Percentiles rank a stretch among this genome's conserved stretches.
phyloP scores from a whole-genome alignment of 30 jellyfish, hydroid and myxozoan species.

The Aurelia sp. region DNA sequence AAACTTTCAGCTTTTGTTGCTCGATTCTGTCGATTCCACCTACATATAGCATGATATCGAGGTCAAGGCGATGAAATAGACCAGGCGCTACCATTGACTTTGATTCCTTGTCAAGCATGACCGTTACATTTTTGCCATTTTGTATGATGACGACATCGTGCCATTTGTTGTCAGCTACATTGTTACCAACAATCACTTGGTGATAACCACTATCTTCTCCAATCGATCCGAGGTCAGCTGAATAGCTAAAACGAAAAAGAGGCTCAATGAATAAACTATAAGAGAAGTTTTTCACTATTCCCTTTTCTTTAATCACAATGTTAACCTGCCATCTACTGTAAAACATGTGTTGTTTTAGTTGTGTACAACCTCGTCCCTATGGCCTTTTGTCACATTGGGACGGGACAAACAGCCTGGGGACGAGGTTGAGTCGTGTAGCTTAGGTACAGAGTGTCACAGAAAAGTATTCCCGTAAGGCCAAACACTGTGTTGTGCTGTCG shows the following conservation, averaged over 20 bases:
- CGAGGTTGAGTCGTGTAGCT: too few relatives aligned
- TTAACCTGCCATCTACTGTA: too few relatives aligned
- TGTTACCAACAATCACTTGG: slow-evolving; percentile 69
- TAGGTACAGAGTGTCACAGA: too few relatives aligned
- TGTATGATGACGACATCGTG: slow-evolving; percentile 81
- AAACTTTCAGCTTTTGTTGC: slow-evolving; percentile 51
- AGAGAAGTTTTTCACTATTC: too few relatives aligned
- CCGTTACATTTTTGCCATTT: slow-evolving; percentile 55
- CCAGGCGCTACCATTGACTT: slow-evolving; percentile 75
- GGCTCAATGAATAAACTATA: too few relatives aligned
- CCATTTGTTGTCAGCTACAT: slow-evolving; percentile 91
- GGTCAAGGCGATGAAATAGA: slow-evolving; percentile 74
- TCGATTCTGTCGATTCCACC: slow-evolving; percentile 86
- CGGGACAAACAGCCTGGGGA: too few relatives aligned
- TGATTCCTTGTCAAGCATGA: slow-evolving; percentile 75
- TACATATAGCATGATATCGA: slow-evolving; percentile 66
- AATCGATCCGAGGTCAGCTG: slow-evolving; percentile 97
- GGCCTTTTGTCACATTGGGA: too few relatives aligned
- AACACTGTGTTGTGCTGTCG: too few relatives aligned
- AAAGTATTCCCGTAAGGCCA: too few relatives aligned
- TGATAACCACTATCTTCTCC: slow-evolving; percentile 79
- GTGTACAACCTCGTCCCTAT: too few relatives aligned
- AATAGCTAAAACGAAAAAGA: slow-evolving; percentile 61
- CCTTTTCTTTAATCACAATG: too few relatives aligned
- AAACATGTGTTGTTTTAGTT: too few relatives aligned